Evolutionary conservation across 2,113 vertebrate species (phyloP), one percentile per base, ranked within the genome.

Genomic region (Himantopus leucocephalus): DNA sequence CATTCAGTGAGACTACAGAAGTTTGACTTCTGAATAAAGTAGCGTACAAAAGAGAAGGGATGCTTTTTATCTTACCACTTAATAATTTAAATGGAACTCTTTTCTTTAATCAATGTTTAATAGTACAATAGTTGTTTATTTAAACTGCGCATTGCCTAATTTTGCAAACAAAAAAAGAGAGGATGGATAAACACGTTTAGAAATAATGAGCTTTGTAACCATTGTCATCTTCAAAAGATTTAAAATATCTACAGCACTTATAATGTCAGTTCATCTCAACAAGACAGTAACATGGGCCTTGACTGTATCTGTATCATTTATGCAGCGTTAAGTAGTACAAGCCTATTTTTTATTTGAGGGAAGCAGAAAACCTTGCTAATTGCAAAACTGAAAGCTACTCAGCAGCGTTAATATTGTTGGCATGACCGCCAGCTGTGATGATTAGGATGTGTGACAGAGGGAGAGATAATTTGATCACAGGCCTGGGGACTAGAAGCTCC

Each of bases 11-110:
- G 89, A 88, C 85, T 97, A 78, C 78, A 97, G 96, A 98, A 98
- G 96, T 97, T 97, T 97, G 94, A 97, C 95, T 97, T 97, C 95
- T 87, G 95, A 97, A 97, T 97, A 96, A 98, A 97, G 97, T 95
- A 79, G 37, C 34, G 29, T 90, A 92, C 94, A 91, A 96, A 97
- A 95, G 94, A 95, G 89, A 97, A 95, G 76, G 56, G 87, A 94
- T 96, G 95, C 85, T 96, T 97, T 97, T 97, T 97, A 97, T 96
- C 95, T 97, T 94, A 84, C 93, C 93, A 90, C 91, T 97, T 97
- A 97, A 97, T 97, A 97, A 95, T 96, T 96, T 91, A 94, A 97
- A 93, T 53, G 71, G 71, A 95, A 88, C 81, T 34, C 67, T 91
- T 96, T 96, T 91, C 95, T 97, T 97, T 97, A 97, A 97, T 97